Conservation (phyloP, 2,797 vertebrate species). For the Microhierax caerulescens region DNA sequence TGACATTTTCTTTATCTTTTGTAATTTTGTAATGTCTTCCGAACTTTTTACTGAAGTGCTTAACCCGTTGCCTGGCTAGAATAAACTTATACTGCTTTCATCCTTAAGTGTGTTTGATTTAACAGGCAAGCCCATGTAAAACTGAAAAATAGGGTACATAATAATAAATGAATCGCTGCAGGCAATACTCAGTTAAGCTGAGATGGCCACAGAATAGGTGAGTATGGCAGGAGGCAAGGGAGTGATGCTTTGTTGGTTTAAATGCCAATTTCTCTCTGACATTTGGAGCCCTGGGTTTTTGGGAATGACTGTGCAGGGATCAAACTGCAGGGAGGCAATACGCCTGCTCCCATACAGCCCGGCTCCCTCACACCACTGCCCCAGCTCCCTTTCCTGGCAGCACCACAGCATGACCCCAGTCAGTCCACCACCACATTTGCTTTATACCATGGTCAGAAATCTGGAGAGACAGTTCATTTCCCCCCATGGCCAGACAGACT, state of each 20-base stretch:
- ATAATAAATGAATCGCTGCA: not conserved
- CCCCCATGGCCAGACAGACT: not conserved
- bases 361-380: fast-evolving
- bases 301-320: not conserved
- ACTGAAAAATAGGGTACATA: not conserved
- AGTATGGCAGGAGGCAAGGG: not conserved
- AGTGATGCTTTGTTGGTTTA: not conserved
- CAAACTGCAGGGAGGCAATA: not conserved
- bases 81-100: not conserved
- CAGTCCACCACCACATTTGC: not conserved
- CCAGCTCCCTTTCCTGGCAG: not conserved
- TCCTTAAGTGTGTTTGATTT: not conserved
- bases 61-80: not conserved
- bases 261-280: not conserved
- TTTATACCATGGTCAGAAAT: not conserved
- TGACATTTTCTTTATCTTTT: not conserved
- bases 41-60: not conserved
- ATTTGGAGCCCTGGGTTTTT: not conserved
- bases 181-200: not conserved
- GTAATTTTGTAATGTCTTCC: not conserved
- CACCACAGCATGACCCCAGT: not conserved
- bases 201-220: not conserved
- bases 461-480: not conserved
- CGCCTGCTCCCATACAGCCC: not conserved
- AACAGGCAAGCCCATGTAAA: not conserved